Base-by-base conservation (phyloP, 2,888 invertebrate species). In the Chrysina gloriosa region DNA sequence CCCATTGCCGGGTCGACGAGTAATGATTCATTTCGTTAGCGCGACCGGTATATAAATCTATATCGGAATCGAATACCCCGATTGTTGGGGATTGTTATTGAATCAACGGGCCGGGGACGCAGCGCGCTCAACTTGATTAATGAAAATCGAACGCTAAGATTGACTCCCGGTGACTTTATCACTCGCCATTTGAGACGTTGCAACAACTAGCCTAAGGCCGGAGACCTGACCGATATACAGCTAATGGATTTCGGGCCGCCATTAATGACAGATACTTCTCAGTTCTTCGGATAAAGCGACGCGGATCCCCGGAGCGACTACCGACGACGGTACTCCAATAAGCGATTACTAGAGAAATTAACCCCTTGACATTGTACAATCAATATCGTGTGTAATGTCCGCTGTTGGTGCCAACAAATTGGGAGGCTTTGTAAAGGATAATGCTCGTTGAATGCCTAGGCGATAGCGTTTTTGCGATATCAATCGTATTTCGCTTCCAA, bases 11-110 rank as follows among this genome's bases (percentile, higher is more conserved):
- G 31, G 3, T 36, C 36, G 48, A 56, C 27, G 25, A n/a, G 36
- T 61, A 50, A 63, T 67, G 67, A 67, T 67, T 67, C 67, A 67
- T 67, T 67, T 50, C 67, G 50, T 67, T 54, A 54, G 48, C 36
- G 42, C 63, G 54, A 34, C 61, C 39, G 58, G 58, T 58, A 77
- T 77, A 77, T 77, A 78, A 77, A 78, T 78, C 76, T 78, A 77
- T 77, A 77, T 78, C 72, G 74, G 76, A 75, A 76, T 73, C 73
- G 73, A 77, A 77, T 74, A 72, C 74, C 72, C 16, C 73, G 75
- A 77, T 77, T 74, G 72, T 72, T 75, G 25, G 34, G 29, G 61
- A 66, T 54, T 66, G 69, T 69, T 69, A 69, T 69, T 69, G 69
- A 69, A 69, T 69, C 69, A 45, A 34, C 50, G 23, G 11, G 34